Evolutionary conservation across 2,113 vertebrate genomes (phyloP), one percentile per base, ranked within the genome.

Genomic region (Pterocles orientalis): DNA sequence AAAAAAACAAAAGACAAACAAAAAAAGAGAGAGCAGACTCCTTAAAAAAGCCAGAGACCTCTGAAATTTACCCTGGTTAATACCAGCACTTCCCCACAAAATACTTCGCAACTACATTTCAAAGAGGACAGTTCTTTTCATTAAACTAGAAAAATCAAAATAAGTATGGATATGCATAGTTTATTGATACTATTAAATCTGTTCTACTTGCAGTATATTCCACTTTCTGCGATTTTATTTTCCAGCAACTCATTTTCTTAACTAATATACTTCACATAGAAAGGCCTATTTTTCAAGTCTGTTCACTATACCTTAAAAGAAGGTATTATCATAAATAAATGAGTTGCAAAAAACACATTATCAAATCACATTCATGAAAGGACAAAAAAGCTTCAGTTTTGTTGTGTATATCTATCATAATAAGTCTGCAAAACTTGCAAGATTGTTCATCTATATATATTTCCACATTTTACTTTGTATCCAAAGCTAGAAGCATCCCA

Each of bases 381-480:
- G 8, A 80, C 17, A 64, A 78, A 18, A 4, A 58, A 71, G 20
- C 14, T 86, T 47, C 18, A 33, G 4, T 5, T 58, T 58, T 62
- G 53, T 20, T 41, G n/a, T 7, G 12, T 29, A 12, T 36, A 36
- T 53, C 29, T 70, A 34, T 23, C 14, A 82, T 34, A 58, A 8
- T 3, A 79, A 50, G 5, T 34, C 62, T 62, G 9, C 12, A 82
- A 88, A 86, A 76, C 14, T 18, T 71, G 12, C 15, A 43, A 61
- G 47, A 71, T 0, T 14, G 9, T 26, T 57, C 5, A 53, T 24
- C 6, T 33, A 8, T 1, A 33, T 21, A 1, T 54, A 43, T 43
- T 69, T n/a, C 29, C 5, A 6, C 7, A 4, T 20, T 69, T 68
- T 50, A 10, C 21, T 91, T 68, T 72, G 58, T 45, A 54, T 29